phyloP scores from a whole-genome alignment of 30 jellyfish, hydroid and myxozoan genomes.

The Sanderia malayensis region DNA sequence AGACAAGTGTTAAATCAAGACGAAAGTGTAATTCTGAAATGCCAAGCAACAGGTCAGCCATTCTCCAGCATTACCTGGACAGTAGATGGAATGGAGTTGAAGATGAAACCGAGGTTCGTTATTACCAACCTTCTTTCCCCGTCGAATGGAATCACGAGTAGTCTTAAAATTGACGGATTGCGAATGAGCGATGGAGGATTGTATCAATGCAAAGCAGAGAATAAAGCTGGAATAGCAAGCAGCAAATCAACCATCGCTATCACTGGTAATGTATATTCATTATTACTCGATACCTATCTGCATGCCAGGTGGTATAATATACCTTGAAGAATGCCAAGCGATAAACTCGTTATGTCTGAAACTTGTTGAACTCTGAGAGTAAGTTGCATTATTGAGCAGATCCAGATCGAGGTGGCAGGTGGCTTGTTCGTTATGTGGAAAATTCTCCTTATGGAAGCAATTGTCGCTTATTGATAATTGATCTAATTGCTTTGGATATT shows the following conservation, averaged over 20 bases:
- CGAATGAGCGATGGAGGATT: conserved; percentile 69
- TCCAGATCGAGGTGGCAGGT: too few species aligned
- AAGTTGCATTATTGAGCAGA: too few species aligned
- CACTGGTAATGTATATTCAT: conserved; percentile 38
- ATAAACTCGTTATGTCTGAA: too few species aligned
- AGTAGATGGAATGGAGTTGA: conserved; percentile 41
- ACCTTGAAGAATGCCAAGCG: too few species aligned
- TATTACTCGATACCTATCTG: too few species aligned
- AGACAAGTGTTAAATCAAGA: conserved; percentile 46
- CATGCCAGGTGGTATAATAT: too few species aligned
- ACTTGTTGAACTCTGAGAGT: too few species aligned
- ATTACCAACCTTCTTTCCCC: conserved; percentile 4
- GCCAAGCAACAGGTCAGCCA: conserved; percentile 74
- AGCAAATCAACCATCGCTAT: conserved; percentile 56
- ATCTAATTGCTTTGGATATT: too few species aligned
- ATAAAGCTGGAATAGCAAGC: conserved; percentile 69
- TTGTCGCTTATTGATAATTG: too few species aligned
- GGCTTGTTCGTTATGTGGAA: too few species aligned
- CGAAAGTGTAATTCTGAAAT: conserved; percentile 25
- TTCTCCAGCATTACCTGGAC: conserved; percentile 69
- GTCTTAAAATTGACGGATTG: conserved; percentile 41
- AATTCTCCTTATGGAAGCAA: too few species aligned
- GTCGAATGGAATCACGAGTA: conserved; percentile 38
- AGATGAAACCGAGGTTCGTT: conserved; percentile 22
- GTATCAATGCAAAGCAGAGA: conserved; percentile 76